Evolutionary conservation across 2,797 vertebrate genomes (phyloP), one percentile per base, ranked within the genome.

Genomic region (Anguilla pacifica): DNA sequence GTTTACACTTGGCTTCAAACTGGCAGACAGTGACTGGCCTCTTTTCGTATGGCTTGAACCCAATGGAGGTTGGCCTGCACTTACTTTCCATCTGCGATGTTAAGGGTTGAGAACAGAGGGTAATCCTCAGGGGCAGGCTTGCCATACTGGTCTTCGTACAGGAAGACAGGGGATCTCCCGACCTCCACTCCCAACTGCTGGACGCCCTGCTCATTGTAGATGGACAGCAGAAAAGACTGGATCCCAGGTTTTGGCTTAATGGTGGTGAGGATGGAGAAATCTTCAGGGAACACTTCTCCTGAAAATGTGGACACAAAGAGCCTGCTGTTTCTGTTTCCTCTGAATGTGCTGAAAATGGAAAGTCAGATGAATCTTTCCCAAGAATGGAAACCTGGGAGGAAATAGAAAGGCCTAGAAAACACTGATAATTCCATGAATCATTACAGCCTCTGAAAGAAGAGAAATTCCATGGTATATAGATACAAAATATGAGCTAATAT

Each of bases 241-340:
- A 97, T 96, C 90, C 97, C 97, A 70, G 97, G 97, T 93, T 98
- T 97, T 90, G 98, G 96, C 91, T 97, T 98, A 90, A 99, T 91
- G 88, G 98, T 99, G 93, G 97, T 97, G 94, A 99, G 93, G 96
- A 99, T 96, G 92, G 98, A 99, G 96, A 99, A 99, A 92, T 99
- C 98, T 96, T 98, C 97, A 61, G 98, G 98, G 92, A 99, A 99
- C 92, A 93, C 94, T 91, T 96, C 97, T 93, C 93, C 98, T 99
- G 89, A 49, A 86, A 86, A 82, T 39, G 89, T 55, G 43, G 35
- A 83, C 55, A 86, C 17, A 86, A 86, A 59, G 51, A 79, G 72
- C 25, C 6, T 46, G 61, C 19, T 51, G 28, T 49, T 70, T 84
- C 46, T n/a, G 59, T 57, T 31, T 84, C 46, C 51, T 28, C 51